Base-by-base conservation (phyloP, 37 sponge, comb jelly and placozoan genomes). In the Tethya wilhelma region DNA sequence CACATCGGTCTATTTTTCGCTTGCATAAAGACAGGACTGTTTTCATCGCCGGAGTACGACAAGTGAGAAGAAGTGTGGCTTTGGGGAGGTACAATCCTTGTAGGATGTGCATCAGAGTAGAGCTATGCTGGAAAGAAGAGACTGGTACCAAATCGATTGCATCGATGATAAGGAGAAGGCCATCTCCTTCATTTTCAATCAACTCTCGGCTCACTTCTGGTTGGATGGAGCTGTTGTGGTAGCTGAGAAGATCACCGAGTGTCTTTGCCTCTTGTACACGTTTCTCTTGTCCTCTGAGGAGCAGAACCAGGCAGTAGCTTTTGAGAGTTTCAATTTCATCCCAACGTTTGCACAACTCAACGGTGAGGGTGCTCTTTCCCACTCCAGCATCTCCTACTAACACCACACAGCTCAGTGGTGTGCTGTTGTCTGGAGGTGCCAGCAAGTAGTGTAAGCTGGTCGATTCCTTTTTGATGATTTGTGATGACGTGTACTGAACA, bases 281-380 rank as follows among this genome's bases (percentile, higher is more conserved):
- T 22, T 64, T 78, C 34, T 78, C 78, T 37, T 44, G 5, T 3
- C 29, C 56, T 41, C 67, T 45, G 34, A 78, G 26, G 17, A 78
- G 67, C 1, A 78, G 3, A 9, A 78, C 63, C 20, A 78, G 49
- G 1, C 33, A 14, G 37, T 45, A 78, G 32, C 29, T 40, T 26
- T 20, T 59, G 32, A 78, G 32, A 17, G 42, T 2, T 26, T 64
- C 78, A 2, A 78, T 43, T 30, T 64, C 67, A 28, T 78, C 53
- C 78, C 78, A 78, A 29, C 11, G 39, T 44, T 26, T 43, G 36
- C 78, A 78, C 22, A 78, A 33, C 67, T 78, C 78, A n/a, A 64
- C 30, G 9, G 66, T 4, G 1, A 78, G 53, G 22, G 49, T 65
- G 36, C 46, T 78, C 37, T 78, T 78, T 30, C 78, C 78, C n/a